phyloP scores from a whole-genome alignment of 2,888 invertebrate genomes.

The Baronia brevicornis region DNA sequence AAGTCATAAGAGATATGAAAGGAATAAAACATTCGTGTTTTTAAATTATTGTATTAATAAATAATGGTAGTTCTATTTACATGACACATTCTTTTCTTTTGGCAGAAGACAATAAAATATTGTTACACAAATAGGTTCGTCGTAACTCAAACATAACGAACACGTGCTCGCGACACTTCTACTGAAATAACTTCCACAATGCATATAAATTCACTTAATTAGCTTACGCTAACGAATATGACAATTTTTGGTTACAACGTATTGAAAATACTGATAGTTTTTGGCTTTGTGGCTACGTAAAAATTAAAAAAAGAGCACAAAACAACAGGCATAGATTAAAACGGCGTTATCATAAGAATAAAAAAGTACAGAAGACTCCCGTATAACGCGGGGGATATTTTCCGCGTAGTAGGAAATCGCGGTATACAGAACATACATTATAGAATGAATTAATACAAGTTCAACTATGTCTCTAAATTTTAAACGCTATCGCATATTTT shows the following conservation, averaged over 20 bases:
- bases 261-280: slow-evolving; percentile 68
- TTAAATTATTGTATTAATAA: slow-evolving; percentile 76
- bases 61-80: slow-evolving; percentile 77
- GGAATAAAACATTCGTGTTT: slow-evolving; percentile 50
- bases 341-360: too few species aligned
- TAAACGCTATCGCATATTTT: too few species aligned
- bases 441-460: too few species aligned
- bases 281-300: slow-evolving; percentile 41
- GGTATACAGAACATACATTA: too few species aligned
- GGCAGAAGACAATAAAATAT: slow-evolving; percentile 75
- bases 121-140: slow-evolving; percentile 57
- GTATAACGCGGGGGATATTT: too few species aligned
- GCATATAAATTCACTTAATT: slow-evolving; percentile 20
- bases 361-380: too few species aligned
- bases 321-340: slow-evolving; percentile 7
- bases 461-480: too few species aligned
- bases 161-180: slow-evolving; percentile 22
- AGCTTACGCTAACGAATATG: slow-evolving; percentile 35
- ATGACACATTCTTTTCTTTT: slow-evolving; percentile 76
- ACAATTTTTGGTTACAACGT: slow-evolving; percentile 58
- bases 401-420: too few species aligned
- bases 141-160: slow-evolving; percentile 42
- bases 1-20: slow-evolving; percentile 1
- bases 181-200: slow-evolving; percentile 43
- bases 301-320: slow-evolving; percentile 8